phyloP scores from a whole-genome alignment of 2,888 invertebrate genomes.

The Branchipolynoe longqiensis region DNA sequence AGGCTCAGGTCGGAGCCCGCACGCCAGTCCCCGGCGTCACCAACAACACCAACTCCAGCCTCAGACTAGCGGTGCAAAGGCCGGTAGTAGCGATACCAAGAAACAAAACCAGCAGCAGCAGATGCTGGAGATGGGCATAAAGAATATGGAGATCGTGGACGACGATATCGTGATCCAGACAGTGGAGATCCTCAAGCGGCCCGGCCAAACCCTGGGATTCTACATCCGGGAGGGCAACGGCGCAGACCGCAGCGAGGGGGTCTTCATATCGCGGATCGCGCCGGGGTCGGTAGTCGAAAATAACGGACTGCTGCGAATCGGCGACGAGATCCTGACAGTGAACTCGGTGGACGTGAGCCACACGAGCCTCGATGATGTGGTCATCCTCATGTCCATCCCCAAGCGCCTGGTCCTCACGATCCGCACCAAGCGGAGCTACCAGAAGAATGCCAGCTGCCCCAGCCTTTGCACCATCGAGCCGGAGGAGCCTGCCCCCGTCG shows the following conservation, averaged over 20 bases:
- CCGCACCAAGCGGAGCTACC: slow-evolving; percentile 77
- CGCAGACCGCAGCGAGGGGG: slow-evolving; percentile 95
- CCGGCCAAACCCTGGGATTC: slow-evolving; percentile 98
- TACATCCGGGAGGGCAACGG: slow-evolving; percentile 99
- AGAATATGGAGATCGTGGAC: slow-evolving; percentile 64
- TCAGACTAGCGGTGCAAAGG: neutral
- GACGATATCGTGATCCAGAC: slow-evolving; percentile 73
- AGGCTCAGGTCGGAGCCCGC: slow-evolving; percentile 47
- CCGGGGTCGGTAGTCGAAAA: slow-evolving; percentile 98
- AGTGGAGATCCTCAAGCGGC: slow-evolving; percentile 99
- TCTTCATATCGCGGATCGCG: slow-evolving; percentile 98
- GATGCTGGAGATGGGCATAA: slow-evolving; percentile 62
- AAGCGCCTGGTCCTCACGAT: slow-evolving; percentile 96
- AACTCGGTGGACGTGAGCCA: slow-evolving; percentile 98
- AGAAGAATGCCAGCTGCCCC: slow-evolving; percentile 74
- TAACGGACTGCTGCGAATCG: slow-evolving; percentile 97
- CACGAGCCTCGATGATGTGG: slow-evolving; percentile 99
- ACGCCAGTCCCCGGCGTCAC: slow-evolving; percentile 54
- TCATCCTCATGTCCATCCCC: slow-evolving; percentile 99
- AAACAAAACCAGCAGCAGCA: neutral
- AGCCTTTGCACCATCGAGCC: slow-evolving; percentile 75
- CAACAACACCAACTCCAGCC: neutral
- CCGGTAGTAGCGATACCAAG: neutral
- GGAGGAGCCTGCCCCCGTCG: slow-evolving; percentile 76
- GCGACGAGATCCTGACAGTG: slow-evolving; percentile 98